Conservation (phyloP, 1,140 invertebrate species). For the Yoshiicerus persimilis region DNA sequence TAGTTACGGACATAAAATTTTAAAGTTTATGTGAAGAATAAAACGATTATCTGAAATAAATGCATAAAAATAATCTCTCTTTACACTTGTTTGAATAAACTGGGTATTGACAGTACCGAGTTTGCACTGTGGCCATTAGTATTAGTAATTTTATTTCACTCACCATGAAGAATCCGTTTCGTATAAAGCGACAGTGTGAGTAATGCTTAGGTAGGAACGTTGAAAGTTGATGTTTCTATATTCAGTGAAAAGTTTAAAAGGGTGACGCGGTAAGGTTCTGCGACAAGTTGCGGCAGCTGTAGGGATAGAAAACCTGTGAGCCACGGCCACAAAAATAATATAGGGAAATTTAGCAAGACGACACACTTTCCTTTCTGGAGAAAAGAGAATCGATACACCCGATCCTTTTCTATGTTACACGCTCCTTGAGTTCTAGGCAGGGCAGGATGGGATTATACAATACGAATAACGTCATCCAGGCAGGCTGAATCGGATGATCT, state of each 20-base stretch:
- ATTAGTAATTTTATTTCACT: no score
- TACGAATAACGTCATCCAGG: not conserved
- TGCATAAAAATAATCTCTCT: no score
- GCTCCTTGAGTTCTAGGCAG: not conserved
- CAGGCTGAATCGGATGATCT: not conserved
- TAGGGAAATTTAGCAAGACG: not conserved
- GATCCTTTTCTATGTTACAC: not conserved
- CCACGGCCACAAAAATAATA: not conserved
- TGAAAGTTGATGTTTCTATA: not conserved
- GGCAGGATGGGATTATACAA: not conserved
- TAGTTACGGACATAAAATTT: no score
- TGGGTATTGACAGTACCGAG: no score
- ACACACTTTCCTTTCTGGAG: not conserved
- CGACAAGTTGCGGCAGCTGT: conserved; percentile 15
- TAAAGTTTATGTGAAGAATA: no score
- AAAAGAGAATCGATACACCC: not conserved
- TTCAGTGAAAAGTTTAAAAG: not conserved
- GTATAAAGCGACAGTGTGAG: no score
- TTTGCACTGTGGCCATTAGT: no score
- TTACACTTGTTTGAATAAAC: no score
- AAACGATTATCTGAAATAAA: no score
- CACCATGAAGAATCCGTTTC: no score
- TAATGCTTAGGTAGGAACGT: no score
- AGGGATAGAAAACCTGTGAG: not conserved
- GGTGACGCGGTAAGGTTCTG: not conserved